Conservation (phyloP, 2,797 vertebrate genomes). For the Delichon dasypus region DNA sequence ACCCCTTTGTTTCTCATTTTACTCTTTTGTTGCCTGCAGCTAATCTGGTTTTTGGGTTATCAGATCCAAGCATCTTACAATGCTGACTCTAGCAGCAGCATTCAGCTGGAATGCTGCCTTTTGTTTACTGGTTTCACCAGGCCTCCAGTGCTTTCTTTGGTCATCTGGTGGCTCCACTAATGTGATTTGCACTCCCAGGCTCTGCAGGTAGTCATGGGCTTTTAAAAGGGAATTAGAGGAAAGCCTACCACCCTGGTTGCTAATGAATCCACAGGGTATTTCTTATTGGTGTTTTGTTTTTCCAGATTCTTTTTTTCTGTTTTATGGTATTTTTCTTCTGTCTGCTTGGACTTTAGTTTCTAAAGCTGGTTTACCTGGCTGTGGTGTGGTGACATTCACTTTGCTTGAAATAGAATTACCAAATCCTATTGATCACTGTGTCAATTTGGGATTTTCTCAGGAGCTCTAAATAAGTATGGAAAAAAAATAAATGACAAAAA, state of each 20-base stretch:
- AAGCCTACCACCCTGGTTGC: slow-evolving; percentile 78
- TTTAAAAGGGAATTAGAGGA: slow-evolving; percentile 88
- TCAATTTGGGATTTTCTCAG: not conserved
- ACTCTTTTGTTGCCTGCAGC: slow-evolving; percentile 84
- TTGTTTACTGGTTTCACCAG: slow-evolving; percentile 83
- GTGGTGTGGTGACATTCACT: not conserved
- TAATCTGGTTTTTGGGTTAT: slow-evolving; percentile 84
- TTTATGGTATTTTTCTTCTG: not conserved
- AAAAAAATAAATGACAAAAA: not conserved
- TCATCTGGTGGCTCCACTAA: slow-evolving; percentile 87
- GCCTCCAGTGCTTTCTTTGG: slow-evolving; percentile 81
- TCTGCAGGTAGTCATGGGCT: slow-evolving; percentile 86
- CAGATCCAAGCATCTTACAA: slow-evolving; percentile 78
- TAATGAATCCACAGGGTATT: slow-evolving; percentile 74
- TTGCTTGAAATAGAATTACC: not conserved
- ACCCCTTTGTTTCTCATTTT: slow-evolving; percentile 89
- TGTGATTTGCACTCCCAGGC: slow-evolving; percentile 89
- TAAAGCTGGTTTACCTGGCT: not conserved
- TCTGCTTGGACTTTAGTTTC: not conserved
- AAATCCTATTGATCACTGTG: not conserved
- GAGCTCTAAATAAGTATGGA: not conserved
- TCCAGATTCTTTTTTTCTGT: not conserved
- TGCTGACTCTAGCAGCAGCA: slow-evolving; percentile 84
- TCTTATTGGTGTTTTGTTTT: slow-evolving; percentile 50
- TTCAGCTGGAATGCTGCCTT: slow-evolving; percentile 90